These are phyloP conservation scores for Myiozetetes cayanensis DNA, from an alignment of 2,113 vertebrate species.

Conservation along the genomic window DNA sequence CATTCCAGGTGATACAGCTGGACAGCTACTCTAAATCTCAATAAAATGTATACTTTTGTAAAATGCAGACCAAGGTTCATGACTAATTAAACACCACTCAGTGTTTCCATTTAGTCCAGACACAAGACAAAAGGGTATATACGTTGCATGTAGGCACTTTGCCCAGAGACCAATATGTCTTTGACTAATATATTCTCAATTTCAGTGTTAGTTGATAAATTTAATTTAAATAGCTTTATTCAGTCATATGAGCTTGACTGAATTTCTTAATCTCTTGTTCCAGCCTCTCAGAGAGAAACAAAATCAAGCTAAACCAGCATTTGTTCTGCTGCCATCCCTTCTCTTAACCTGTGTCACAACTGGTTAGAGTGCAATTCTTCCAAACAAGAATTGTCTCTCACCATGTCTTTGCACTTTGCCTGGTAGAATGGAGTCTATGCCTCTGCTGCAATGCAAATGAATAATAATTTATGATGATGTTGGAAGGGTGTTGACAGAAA, in stretches of 20 bases:
- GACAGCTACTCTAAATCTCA: neutral
- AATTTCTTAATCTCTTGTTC: neutral
- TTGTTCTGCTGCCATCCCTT: neutral
- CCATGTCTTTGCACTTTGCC: conserved; percentile 14
- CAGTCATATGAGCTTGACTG: neutral
- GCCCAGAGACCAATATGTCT: neutral
- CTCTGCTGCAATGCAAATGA: neutral
- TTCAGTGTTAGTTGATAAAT: neutral
- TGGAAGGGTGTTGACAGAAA: conserved; percentile 34
- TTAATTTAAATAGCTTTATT: neutral
- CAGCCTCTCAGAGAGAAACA: neutral
- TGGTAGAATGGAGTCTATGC: neutral
- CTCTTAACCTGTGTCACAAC: neutral
- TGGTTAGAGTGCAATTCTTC: neutral
- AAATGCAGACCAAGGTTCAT: neutral
- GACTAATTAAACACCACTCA: neutral
- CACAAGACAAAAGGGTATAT: neutral
- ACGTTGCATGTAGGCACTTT: fast-evolving
- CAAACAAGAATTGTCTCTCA: conserved; percentile 28
- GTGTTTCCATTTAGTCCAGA: neutral
- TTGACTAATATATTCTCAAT: neutral
- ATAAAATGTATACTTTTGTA: neutral
- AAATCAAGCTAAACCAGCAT: neutral
- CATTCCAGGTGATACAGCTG: neutral
- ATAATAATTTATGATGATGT: conserved; percentile 3